Conservation (phyloP, 2,797 vertebrate genomes). For the Darevskia nairensis region DNA sequence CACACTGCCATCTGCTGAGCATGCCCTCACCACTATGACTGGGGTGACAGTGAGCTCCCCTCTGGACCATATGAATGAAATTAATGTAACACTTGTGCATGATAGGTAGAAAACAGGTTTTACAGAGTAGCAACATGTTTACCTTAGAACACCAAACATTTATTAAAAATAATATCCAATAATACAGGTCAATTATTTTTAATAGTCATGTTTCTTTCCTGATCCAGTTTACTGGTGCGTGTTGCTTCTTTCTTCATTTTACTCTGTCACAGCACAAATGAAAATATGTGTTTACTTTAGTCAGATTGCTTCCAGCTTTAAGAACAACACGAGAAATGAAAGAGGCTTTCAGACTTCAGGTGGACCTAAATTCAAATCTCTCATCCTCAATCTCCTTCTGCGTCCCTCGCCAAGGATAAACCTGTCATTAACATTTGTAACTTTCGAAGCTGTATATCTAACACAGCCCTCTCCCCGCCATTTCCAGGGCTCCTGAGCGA, state of each 20-base stretch:
- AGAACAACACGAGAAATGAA: constrained; percentile 46
- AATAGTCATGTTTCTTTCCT: constrained; percentile 13
- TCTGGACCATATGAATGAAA: neutral
- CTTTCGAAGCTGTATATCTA: constrained; percentile 55
- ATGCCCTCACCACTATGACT: neutral
- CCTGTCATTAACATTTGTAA: constrained; percentile 62
- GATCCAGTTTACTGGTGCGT: constrained; percentile 18
- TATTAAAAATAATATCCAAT: constrained; percentile 21
- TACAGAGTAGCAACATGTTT: neutral
- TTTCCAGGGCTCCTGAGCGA: constrained; percentile 29
- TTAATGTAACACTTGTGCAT: neutral
- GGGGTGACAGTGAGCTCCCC: neutral
- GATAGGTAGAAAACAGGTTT: neutral
- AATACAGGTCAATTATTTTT: constrained; percentile 30
- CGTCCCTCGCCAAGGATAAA: constrained; percentile 50
- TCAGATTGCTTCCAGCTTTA: constrained; percentile 59
- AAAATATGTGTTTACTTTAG: constrained; percentile 66
- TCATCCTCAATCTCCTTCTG: constrained; percentile 61
- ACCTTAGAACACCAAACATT: neutral
- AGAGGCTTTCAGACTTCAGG: constrained; percentile 59
- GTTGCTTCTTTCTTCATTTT: constrained; percentile 16
- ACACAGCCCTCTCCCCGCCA: neutral
- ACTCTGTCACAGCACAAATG: constrained; percentile 25
- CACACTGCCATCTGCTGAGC: neutral
- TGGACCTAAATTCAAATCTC: constrained; percentile 56